phyloP scores from a whole-genome alignment of 2,797 vertebrate species.

The Xyrichtys novacula region DNA sequence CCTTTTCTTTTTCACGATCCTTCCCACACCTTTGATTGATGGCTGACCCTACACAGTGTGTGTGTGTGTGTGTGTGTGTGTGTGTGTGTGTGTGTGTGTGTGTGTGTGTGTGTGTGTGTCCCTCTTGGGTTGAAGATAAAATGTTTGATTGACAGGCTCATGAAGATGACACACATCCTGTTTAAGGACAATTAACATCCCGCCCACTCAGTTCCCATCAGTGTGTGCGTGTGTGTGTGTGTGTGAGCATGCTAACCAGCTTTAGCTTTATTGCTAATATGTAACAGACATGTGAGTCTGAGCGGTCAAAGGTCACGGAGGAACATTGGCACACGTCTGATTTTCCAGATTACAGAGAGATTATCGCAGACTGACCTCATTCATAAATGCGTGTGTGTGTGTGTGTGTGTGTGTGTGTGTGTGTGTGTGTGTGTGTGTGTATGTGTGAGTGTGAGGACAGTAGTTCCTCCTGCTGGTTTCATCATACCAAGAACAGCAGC shows the following conservation, averaged over 20 bases:
- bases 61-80: slow-evolving; percentile 2
- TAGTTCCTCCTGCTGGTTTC: slow-evolving; percentile 24
- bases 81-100: slow-evolving; percentile 2
- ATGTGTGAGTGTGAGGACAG: slow-evolving; percentile 4
- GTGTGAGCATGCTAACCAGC: not conserved
- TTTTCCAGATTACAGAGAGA: slow-evolving; percentile 1
- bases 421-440: not conserved
- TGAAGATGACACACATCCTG: slow-evolving; percentile 63
- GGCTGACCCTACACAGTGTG: not conserved
- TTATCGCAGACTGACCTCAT: slow-evolving; percentile 4
- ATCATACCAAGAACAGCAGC: not conserved
- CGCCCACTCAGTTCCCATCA: slow-evolving; percentile 61
- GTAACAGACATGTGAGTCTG: not conserved
- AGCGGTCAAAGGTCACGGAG: not conserved
- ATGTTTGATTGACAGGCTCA: slow-evolving; percentile 47
- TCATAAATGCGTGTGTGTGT: not conserved
- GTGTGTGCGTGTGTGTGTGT: slow-evolving; percentile 6
- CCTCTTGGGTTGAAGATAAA: slow-evolving; percentile 54
- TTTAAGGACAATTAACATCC: slow-evolving; percentile 50
- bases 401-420: not conserved
- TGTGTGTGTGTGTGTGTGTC: slow-evolving; percentile 36
- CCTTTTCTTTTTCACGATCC: not conserved
- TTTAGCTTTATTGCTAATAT: not conserved
- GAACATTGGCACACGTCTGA: not conserved
- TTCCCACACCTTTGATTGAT: slow-evolving; percentile 20